These are phyloP conservation scores for Harpalus rufipes DNA, from an alignment of 2,888 invertebrate genomes.

Conservation along the genomic window DNA sequence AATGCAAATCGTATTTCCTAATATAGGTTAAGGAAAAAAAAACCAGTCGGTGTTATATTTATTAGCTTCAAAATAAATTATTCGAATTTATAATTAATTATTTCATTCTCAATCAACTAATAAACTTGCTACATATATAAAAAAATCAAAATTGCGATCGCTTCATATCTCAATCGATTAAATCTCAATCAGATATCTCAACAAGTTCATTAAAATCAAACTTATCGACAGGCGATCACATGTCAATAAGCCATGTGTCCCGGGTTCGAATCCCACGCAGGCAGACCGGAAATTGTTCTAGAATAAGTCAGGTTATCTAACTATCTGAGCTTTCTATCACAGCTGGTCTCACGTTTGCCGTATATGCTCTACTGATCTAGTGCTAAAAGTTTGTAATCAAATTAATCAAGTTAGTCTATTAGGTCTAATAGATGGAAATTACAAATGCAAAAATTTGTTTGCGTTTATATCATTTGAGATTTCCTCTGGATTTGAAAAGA, in stretches of 20 bases:
- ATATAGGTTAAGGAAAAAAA: slow-evolving; percentile 39
- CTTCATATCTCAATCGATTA: slow-evolving; percentile 22
- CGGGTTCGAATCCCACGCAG: slow-evolving; percentile 51
- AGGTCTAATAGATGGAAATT: slow-evolving; percentile 12
- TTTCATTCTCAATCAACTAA: slow-evolving; percentile 24
- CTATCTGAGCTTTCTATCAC: slow-evolving; percentile 60
- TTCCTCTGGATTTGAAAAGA: background rate
- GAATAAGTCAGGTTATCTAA: slow-evolving; percentile 60
- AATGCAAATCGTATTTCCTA: slow-evolving; percentile 31
- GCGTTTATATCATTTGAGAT: background rate
- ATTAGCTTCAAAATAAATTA: slow-evolving; percentile 40
- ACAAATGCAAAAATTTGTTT: slow-evolving; percentile 23
- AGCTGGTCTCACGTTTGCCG: slow-evolving; percentile 19
- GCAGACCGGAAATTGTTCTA: slow-evolving; percentile 58
- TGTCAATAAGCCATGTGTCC: slow-evolving; percentile 56
- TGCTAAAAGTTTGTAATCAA: background rate
- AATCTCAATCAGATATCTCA: slow-evolving; percentile 58
- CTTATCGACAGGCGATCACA: slow-evolving; percentile 48
- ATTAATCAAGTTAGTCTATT: slow-evolving; percentile 27
- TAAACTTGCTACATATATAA: slow-evolving; percentile 1
- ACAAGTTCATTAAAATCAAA: slow-evolving; percentile 63
- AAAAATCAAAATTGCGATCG: slow-evolving; percentile 38
- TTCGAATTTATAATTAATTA: slow-evolving; percentile 42
- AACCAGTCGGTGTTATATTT: slow-evolving; percentile 21
- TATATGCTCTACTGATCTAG: slow-evolving; percentile 9